Base-by-base conservation (phyloP, 2,113 vertebrate species). In the Phrynocephalus versicolor region DNA sequence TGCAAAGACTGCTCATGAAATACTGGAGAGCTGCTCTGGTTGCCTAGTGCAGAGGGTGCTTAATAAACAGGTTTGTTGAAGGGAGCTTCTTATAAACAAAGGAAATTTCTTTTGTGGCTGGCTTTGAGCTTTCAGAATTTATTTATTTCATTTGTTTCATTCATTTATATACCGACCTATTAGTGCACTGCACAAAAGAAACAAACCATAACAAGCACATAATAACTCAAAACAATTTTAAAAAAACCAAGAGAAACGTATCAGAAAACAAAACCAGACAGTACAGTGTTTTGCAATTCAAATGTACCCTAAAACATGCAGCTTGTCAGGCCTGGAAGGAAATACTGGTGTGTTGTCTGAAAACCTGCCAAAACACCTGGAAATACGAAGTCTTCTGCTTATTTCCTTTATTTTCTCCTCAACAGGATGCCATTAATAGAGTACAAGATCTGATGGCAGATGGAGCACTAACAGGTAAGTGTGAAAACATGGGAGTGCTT, bases 361-460 rank as follows among this genome's bases (percentile, higher is more conserved):
- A 79, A 18, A 18, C 39, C 2, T 27, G 77, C 33, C 41, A 6
- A 30, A 3, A 85, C 23, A 15, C 73, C 82, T 89, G 79, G 87
- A 81, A 0, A 0, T 0, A 1, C 51, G 81, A 39, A 74, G 51
- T 57, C 4, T 1, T 35, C 14, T 41, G 35, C 19, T 64, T 33
- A 80, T 58, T 23, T 30, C 77, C 25, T 89, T 88, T 3, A 77
- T 87, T 85, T 83, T 84, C 79, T n/a, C 86, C 65, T 76, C 57
- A 86, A 69, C 84, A 98, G 97, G 98, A 99, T n/a, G 97, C 98
- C 15, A 98, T 99, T 78, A 94, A 88, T 91, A 97, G 99, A 83
- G 96, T 99, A 87, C 98, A 99, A 95, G 97, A 98, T 89, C 94
- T 99, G 91, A 91, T 99, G 74, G 96, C 97, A 18, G 97, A 98